Base-by-base conservation (phyloP, 1,140 invertebrate species). In the Doryteuthis pealeii region DNA sequence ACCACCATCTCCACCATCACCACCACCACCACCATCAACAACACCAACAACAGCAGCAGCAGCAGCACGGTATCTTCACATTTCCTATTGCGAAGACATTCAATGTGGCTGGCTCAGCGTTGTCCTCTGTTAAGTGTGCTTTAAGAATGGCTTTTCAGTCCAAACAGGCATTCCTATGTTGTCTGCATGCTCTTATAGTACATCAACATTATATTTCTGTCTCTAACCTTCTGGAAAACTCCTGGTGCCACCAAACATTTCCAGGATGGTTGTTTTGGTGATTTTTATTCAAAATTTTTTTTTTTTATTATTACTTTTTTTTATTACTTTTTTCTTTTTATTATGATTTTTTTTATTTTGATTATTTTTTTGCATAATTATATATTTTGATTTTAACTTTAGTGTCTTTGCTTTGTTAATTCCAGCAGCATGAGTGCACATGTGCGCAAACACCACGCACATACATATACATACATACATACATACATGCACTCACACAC, bases 31-130 rank as follows among this genome's bases (percentile, higher is more conserved):
- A 72, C 68, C 75, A 30, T 70, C 75, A 28, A 43, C 70, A 45
- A 65, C 74, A n/a, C 72, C 78, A 15, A 58, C 68, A n/a, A 75
- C 30, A 68, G 54, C 6, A 72, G 67, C 75, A 30, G 67, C 75
- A 28, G 43, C 70, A 45, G 70, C 74, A n/a, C 72, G 6, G 72
- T 75, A 49, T 74, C 74, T 26, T 70, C 74, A 65, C 71, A 70
- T 22, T 62, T 62, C 54, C 10, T 62, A 62, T 28, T 62, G 35
- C 35, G 54, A 62, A 62, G 54, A 22, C 54, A 62, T 62, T 62
- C 54, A 62, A 62, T 62, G 54, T 62, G 54, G 54, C 54, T 62
- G 26, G 54, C 54, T n/a, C 54, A 62, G 54, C 54, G 26, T 62
- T 62, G 54, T 62, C 54, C 18, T 62, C 54, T 62, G 54, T 62